Evolutionary conservation across 2,888 invertebrate species (phyloP).

Genomic region (Thecophora atra): DNA sequence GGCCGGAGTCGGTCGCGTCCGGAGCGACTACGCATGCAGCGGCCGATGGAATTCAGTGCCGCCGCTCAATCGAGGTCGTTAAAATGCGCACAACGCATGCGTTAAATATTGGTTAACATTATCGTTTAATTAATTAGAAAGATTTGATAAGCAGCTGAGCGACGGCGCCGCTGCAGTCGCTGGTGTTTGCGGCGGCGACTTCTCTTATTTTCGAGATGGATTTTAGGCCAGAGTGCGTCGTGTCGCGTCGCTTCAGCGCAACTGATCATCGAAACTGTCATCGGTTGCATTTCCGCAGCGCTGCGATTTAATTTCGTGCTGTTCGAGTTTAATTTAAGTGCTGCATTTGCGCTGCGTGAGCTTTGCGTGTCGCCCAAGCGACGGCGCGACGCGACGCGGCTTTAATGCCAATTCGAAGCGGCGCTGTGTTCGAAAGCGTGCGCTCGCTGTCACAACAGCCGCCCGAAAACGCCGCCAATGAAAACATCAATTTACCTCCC

Average conservation of each 20-base stretch:
- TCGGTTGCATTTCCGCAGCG: neutral
- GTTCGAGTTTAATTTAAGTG: slow-evolving; percentile 13
- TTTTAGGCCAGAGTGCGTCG: neutral
- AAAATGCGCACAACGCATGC: slow-evolving; percentile 33
- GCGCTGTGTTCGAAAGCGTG: slow-evolving; percentile 26
- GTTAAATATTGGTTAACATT: slow-evolving; percentile 45
- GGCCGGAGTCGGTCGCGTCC: slow-evolving; percentile 31
- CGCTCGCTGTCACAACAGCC: slow-evolving; percentile 40
- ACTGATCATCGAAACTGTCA: neutral
- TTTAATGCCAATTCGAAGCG: slow-evolving; percentile 58
- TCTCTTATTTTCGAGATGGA: neutral
- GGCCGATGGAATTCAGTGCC: no score
- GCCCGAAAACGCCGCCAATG: slow-evolving; percentile 35
- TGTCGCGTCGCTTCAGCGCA: neutral
- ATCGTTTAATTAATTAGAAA: slow-evolving; percentile 48
- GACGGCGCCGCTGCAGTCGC: neutral
- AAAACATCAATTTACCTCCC: slow-evolving; percentile 36
- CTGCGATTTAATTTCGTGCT: neutral
- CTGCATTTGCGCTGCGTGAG: slow-evolving; percentile 39
- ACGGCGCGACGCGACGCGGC: no score
- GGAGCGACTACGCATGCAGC: slow-evolving; percentile 32
- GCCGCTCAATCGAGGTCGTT: neutral
- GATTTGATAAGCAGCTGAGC: slow-evolving; percentile 41
- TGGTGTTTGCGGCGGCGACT: neutral
- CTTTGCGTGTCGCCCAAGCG: no score